A percentile compares a stretch with the other conserved stretches of the same genome.
phyloP scores from a whole-genome alignment of 2,888 invertebrate genomes.

The Atrina japonica region DNA sequence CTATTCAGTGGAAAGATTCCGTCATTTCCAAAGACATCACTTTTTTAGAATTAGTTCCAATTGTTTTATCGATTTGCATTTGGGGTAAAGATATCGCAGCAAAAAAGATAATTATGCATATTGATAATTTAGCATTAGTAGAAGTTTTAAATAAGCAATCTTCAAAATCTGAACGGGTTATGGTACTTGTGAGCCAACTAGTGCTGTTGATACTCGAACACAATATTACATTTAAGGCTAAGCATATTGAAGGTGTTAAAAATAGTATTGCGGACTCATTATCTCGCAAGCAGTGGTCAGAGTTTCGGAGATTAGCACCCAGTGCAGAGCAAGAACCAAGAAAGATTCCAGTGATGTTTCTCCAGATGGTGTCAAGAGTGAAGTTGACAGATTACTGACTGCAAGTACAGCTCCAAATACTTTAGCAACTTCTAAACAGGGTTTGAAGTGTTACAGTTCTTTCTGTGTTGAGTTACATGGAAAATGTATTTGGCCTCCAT shows the following conservation, averaged over 20 bases:
- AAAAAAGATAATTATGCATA: background rate
- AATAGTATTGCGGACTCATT: slow-evolving; percentile 7
- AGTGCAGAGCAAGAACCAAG: too few species aligned
- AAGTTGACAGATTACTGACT: too few species aligned
- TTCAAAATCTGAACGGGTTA: background rate
- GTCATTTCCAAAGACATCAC: background rate
- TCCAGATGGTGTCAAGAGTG: too few species aligned
- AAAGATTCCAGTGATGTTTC: too few species aligned
- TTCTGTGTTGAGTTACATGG: too few species aligned
- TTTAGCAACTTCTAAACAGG: too few species aligned
- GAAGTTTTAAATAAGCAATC: background rate
- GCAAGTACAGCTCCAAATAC: too few species aligned
- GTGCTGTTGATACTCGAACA: background rate
- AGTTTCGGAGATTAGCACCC: background rate
- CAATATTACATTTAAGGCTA: slow-evolving; percentile 10
- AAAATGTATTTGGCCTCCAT: background rate
- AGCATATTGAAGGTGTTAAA: background rate
- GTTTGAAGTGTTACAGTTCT: too few species aligned
- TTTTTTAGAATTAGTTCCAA: slow-evolving; percentile 2
- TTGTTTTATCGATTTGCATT: background rate
- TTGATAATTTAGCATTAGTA: slow-evolving; percentile 6
- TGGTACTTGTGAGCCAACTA: background rate
- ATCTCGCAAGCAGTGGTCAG: slow-evolving; percentile 8
- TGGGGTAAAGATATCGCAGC: too few species aligned
- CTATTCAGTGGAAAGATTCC: background rate